Percentiles rank a stretch among this genome's conserved stretches.
phyloP scores from a whole-genome alignment of 2,113 vertebrate species.

The Strigops habroptila region DNA sequence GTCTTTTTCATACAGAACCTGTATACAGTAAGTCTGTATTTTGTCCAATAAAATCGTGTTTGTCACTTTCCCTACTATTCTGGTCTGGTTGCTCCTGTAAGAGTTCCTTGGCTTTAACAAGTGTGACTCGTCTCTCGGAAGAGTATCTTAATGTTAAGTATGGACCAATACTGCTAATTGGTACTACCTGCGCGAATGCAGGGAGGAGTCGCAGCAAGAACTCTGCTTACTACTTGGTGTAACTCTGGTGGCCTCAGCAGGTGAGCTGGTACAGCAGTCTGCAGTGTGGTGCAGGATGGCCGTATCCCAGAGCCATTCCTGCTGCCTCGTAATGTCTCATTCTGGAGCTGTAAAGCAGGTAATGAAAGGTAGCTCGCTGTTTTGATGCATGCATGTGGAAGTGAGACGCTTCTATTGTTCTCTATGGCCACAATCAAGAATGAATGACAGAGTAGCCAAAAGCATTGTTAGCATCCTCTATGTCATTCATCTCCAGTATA shows the following conservation, averaged over 20 bases:
- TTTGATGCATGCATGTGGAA: neutral
- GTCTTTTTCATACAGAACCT: neutral
- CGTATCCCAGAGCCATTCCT: neutral
- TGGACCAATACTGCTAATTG: fast-evolving
- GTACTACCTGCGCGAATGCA: neutral
- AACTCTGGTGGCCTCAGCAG: neutral
- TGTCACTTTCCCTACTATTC: neutral
- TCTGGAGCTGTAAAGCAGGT: neutral
- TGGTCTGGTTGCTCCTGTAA: neutral
- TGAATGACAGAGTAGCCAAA: neutral
- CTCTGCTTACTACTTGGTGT: neutral
- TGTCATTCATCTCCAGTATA: neutral
- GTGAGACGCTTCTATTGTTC: neutral
- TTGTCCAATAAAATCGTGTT: fast-evolving
- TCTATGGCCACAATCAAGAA: neutral
- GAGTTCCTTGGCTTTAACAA: neutral
- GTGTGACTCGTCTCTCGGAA: neutral
- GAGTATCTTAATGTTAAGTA: neutral
- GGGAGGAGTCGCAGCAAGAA: neutral
- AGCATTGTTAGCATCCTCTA: neutral
- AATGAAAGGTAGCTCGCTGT: neutral
- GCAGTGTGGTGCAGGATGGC: neutral
- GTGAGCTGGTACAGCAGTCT: neutral
- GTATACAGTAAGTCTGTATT: fast-evolving
- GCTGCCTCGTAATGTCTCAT: neutral